Percentiles rank a stretch among this genome's conserved stretches.
These are phyloP conservation scores for Montipora foliosa DNA, from an alignment of 64 coral and sea anemone species.

Conservation along the genomic window DNA sequence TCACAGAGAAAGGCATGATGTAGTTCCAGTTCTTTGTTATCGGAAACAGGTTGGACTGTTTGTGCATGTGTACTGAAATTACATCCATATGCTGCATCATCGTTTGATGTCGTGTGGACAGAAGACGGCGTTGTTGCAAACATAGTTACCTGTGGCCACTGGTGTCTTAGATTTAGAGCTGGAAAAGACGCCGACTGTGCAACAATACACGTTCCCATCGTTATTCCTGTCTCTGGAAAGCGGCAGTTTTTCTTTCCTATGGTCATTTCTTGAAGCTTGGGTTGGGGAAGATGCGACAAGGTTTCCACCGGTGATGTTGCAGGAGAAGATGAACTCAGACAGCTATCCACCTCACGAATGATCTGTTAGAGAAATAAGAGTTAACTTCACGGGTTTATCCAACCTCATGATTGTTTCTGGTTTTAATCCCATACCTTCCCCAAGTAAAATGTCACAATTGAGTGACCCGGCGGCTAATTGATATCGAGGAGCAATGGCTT, in stretches of 20 bases:
- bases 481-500: neutral
- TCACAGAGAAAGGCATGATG: constrained; percentile 69
- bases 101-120: neutral
- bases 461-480: neutral
- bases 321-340: constrained; percentile 18
- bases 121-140: neutral
- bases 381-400: neutral
- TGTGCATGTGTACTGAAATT: neutral
- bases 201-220: neutral
- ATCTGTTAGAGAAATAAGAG: neutral
- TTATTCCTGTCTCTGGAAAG: constrained; percentile 4
- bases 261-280: constrained; percentile 10
- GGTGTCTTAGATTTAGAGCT: neutral
- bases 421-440: neutral
- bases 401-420: neutral
- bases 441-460: too few relatives aligned
- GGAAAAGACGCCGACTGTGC: neutral
- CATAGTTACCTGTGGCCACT: constrained; percentile 34
- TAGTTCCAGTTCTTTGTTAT: constrained; percentile 15
- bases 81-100: neutral
- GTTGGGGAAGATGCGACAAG: neutral
- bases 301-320: neutral
- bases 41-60: neutral
- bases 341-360: constrained; percentile 39
- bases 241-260: constrained; percentile 20